These are phyloP conservation scores for Platalea minor DNA, from an alignment of 2,797 vertebrate genomes.

Conservation along the genomic window DNA sequence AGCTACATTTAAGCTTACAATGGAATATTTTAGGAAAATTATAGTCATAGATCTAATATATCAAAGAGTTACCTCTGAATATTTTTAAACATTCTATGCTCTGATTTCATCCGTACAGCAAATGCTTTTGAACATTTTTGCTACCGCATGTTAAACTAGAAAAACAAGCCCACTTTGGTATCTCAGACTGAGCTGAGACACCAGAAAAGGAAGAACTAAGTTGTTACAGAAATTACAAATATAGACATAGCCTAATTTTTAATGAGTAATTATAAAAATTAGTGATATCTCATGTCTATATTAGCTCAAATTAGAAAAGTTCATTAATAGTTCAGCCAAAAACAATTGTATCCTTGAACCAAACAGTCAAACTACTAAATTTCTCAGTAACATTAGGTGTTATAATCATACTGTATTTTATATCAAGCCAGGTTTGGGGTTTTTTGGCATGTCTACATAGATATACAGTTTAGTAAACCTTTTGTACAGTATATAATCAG, in stretches of 20 bases:
- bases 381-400: background rate
- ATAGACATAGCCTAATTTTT: background rate
- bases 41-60: background rate
- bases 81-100: conserved; percentile 1
- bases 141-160: background rate
- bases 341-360: background rate
- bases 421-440: background rate
- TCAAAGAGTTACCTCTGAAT: background rate
- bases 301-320: conserved; percentile 10
- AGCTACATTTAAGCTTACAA: background rate
- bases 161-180: background rate
- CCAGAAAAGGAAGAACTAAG: background rate
- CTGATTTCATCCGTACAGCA: conserved; percentile 19
- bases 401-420: background rate
- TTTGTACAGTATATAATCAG: background rate
- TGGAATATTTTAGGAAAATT: conserved; percentile 15
- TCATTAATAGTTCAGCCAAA: background rate
- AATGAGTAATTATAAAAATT: conserved; percentile 9
- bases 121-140: conserved; percentile 7
- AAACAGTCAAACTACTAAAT: background rate
- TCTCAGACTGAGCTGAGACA: conserved; percentile 16
- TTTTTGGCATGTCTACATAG: background rate
- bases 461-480: background rate
- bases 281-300: background rate
- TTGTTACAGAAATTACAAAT: conserved; percentile 1